phyloP scores from a whole-genome alignment of 2,113 vertebrate genomes.

The Propithecus coquereli region DNA sequence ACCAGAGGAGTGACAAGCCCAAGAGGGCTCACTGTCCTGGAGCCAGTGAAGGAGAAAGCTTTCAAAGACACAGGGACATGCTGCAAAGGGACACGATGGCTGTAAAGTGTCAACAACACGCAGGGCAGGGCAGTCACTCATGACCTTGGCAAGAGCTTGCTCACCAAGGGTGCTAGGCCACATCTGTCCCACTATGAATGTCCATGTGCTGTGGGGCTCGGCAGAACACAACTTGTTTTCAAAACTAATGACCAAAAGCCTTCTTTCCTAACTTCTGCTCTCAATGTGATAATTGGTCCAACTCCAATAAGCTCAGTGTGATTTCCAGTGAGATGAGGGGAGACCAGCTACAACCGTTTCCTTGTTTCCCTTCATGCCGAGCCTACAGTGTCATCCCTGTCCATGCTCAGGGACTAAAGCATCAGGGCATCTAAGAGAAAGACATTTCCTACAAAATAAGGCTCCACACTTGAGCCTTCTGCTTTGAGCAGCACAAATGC shows the following conservation, averaged over 20 bases:
- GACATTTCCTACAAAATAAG: not conserved
- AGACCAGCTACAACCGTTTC: fast-evolving
- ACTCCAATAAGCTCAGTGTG: fast-evolving
- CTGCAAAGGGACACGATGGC: not conserved
- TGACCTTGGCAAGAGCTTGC: fast-evolving
- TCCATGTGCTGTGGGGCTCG: not conserved
- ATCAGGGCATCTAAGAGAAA: not conserved
- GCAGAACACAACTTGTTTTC: not conserved
- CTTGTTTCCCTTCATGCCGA: fast-evolving
- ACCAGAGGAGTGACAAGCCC: not conserved
- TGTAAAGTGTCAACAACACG: fast-evolving
- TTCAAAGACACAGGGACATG: not conserved
- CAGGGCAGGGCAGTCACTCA: not conserved
- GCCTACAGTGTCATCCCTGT: fast-evolving
- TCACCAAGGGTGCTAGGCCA: fast-evolving
- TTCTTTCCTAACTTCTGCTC: not conserved
- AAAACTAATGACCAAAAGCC: not conserved
- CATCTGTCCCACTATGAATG: fast-evolving
- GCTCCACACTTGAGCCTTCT: not conserved
- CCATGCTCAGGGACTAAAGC: fast-evolving
- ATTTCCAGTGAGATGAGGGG: fast-evolving
- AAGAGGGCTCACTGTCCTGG: fast-evolving
- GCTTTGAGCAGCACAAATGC: not conserved
- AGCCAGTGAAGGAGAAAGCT: too few species aligned
- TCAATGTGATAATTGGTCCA: not conserved